These are phyloP conservation scores for Abrostola tripartita DNA, from an alignment of 2,888 invertebrate species.

Conservation along the genomic window DNA sequence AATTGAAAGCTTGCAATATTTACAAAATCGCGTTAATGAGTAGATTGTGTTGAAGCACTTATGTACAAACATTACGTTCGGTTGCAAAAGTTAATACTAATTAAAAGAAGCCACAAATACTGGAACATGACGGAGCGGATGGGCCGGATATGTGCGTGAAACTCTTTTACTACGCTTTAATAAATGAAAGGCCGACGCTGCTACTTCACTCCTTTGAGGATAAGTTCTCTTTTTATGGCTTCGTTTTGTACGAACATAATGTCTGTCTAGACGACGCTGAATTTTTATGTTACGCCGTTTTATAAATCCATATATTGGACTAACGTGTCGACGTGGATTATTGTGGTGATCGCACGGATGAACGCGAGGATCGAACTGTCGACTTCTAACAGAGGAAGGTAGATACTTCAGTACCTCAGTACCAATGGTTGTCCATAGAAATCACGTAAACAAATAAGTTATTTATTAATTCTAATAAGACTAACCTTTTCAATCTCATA, in stretches of 20 bases:
- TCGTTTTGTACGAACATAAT: slow-evolving; percentile 11
- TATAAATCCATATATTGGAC: neutral
- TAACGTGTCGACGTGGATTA: neutral
- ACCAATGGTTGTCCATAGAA: no score
- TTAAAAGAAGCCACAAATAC: slow-evolving; percentile 25
- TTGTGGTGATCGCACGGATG: no score
- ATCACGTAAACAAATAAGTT: no score
- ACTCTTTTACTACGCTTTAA: slow-evolving; percentile 47
- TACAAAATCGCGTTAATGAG: no score
- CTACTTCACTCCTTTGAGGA: slow-evolving; percentile 20
- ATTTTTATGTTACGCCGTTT: neutral
- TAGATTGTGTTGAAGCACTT: no score
- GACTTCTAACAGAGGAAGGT: no score
- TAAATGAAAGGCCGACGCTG: slow-evolving; percentile 19
- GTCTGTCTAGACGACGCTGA: slow-evolving; percentile 38
- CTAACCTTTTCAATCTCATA: no score
- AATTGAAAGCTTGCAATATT: no score
- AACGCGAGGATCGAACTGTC: no score
- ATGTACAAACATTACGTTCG: no score
- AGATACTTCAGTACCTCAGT: no score
- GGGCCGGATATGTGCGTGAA: slow-evolving; percentile 50
- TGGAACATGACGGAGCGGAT: slow-evolving; percentile 31
- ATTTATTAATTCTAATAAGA: no score
- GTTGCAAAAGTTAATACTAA: slow-evolving; percentile 15
- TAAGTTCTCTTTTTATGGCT: slow-evolving; percentile 22